Percentiles rank a stretch among this genome's conserved stretches.
phyloP scores from a whole-genome alignment of 2,888 invertebrate genomes.

The Parascotia fuliginaria region DNA sequence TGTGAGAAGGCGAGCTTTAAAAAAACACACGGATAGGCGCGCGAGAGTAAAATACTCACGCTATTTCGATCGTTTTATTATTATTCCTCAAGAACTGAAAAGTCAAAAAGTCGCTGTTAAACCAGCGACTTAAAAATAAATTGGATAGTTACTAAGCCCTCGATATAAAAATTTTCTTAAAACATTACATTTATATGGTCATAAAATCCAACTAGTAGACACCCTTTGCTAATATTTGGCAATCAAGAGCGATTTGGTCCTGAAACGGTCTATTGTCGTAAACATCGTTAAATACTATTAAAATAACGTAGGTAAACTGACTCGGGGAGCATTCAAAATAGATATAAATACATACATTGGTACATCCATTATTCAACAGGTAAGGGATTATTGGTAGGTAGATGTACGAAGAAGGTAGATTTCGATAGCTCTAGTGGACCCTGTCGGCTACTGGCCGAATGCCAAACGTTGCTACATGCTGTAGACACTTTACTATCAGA shows the following conservation, averaged over 20 bases:
- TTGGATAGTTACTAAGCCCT: too few species aligned
- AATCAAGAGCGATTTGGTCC: constrained; percentile 27
- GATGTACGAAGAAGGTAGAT: constrained; percentile 53
- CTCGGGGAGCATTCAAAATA: constrained; percentile 30
- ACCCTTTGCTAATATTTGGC: constrained; percentile 30
- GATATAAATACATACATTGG: constrained; percentile 41
- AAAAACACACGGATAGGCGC: too few species aligned
- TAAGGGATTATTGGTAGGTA: constrained; percentile 54
- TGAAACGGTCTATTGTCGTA: constrained; percentile 40
- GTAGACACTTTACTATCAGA: background rate
- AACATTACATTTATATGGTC: background rate
- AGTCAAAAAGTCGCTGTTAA: too few species aligned
- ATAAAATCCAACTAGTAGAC: background rate
- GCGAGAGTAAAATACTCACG: too few species aligned
- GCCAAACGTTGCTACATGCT: constrained; percentile 46
- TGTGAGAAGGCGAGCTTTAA: too few species aligned
- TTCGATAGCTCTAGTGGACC: constrained; percentile 45
- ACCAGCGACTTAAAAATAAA: too few species aligned
- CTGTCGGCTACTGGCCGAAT: constrained; percentile 43
- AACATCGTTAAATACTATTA: constrained; percentile 58
- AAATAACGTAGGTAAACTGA: constrained; percentile 46
- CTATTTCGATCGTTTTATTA: too few species aligned
- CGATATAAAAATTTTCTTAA: background rate
- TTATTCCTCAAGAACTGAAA: too few species aligned
- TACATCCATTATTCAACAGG: constrained; percentile 72